Evolutionary conservation across 2,113 vertebrate genomes (phyloP).

Genomic region (Acanthochromis polyacanthus): DNA sequence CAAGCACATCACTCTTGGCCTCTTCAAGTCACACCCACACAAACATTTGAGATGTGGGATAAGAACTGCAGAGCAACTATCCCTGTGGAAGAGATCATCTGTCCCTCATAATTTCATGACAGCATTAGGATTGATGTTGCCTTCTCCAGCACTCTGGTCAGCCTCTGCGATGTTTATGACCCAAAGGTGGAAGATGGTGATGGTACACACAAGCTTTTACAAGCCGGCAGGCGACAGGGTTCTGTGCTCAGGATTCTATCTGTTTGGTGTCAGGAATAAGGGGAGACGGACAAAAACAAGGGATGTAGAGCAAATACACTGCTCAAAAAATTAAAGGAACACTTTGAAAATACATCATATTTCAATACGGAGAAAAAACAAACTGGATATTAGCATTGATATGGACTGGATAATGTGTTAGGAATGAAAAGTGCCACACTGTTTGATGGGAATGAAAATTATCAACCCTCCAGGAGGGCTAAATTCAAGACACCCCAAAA

Average conservation of each 20-base stretch:
- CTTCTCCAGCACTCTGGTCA: neutral
- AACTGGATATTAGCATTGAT: too few species aligned
- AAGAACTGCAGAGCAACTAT: neutral
- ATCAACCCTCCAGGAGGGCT: too few species aligned
- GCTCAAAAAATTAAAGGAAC: too few species aligned
- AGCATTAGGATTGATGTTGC: slow-evolving; percentile 24
- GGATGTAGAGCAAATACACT: slow-evolving; percentile 1
- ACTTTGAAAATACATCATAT: too few species aligned
- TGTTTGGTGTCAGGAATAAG: neutral
- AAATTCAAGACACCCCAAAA: too few species aligned
- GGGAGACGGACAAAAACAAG: neutral
- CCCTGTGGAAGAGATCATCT: slow-evolving; percentile 24
- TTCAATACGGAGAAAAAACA: too few species aligned
- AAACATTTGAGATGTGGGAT: neutral
- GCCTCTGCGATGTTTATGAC: slow-evolving; percentile 35
- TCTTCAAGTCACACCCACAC: neutral
- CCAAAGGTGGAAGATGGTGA: slow-evolving; percentile 30
- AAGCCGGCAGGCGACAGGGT: slow-evolving; percentile 28
- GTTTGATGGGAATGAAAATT: too few species aligned
- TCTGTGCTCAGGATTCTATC: slow-evolving; percentile 12
- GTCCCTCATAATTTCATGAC: slow-evolving; percentile 23
- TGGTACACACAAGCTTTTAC: slow-evolving; percentile 34
- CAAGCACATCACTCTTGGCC: too few species aligned
- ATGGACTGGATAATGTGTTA: too few species aligned
- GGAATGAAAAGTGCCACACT: too few species aligned